Evolutionary conservation across 2,797 vertebrate genomes (phyloP).

Genomic region (Octomys mimax): DNA sequence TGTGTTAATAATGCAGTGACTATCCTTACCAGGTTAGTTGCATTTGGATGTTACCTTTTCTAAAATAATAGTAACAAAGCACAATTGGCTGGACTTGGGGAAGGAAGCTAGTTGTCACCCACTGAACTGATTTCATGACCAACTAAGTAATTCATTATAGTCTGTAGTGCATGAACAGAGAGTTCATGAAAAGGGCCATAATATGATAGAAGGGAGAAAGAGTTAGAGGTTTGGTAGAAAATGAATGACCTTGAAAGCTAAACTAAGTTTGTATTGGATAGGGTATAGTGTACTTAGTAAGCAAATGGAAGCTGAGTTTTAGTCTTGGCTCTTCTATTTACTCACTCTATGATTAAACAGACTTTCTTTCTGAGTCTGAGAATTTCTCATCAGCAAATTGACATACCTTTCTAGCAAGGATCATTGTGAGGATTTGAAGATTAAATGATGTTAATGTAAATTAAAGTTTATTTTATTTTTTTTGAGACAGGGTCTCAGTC

Average conservation of each 20-base stretch:
- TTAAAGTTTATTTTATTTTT: neutral
- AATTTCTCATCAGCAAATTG: slow-evolving; percentile 72
- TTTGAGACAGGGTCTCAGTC: neutral
- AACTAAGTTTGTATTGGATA: slow-evolving; percentile 66
- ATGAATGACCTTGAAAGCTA: slow-evolving; percentile 67
- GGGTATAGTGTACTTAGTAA: slow-evolving; percentile 52
- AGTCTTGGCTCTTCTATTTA: slow-evolving; percentile 58
- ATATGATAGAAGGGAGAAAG: neutral
- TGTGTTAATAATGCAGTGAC: neutral
- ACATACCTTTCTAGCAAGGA: slow-evolving; percentile 50
- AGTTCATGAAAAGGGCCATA: neutral
- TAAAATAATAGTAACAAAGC: slow-evolving; percentile 2
- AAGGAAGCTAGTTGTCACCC: neutral
- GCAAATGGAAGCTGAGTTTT: slow-evolving; percentile 64
- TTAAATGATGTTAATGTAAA: slow-evolving; percentile 48
- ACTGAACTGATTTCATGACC: slow-evolving; percentile 53
- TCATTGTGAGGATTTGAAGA: slow-evolving; percentile 35
- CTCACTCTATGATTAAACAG: neutral
- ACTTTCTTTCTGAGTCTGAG: slow-evolving; percentile 56
- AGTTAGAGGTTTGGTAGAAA: slow-evolving; percentile 37
- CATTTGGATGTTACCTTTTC: neutral
- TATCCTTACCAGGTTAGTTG: neutral
- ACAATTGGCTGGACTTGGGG: neutral
- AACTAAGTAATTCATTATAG: slow-evolving; percentile 46
- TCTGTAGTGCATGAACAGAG: slow-evolving; percentile 26